Evolutionary conservation across 2,888 invertebrate genomes (phyloP).

Genomic region (Zonitis immaculata): DNA sequence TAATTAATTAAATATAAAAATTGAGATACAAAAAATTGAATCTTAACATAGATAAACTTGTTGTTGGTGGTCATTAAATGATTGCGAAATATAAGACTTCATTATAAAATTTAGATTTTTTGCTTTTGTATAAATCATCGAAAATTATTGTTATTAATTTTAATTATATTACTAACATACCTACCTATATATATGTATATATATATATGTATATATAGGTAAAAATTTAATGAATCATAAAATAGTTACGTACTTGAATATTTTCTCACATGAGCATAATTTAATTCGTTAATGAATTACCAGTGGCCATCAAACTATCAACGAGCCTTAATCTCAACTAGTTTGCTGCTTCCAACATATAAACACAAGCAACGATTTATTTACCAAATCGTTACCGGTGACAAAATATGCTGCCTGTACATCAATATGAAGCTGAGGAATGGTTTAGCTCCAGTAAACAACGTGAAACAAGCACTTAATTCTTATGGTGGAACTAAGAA

Average conservation of each 20-base stretch:
- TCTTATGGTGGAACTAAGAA: too few species aligned
- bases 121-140: not conserved
- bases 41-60: not conserved
- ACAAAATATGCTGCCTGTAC: too few species aligned
- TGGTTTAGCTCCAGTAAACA: too few species aligned
- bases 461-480: too few species aligned
- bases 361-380: too few species aligned
- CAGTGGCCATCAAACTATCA: too few species aligned
- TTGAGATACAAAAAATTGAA: too few species aligned
- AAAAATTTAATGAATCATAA: not conserved
- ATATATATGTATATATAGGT: not conserved
- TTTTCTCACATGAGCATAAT: not conserved
- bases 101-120: constrained; percentile 21
- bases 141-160: not conserved
- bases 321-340: too few species aligned
- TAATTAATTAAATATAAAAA: too few species aligned
- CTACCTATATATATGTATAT: not conserved
- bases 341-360: too few species aligned
- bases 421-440: too few species aligned
- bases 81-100: constrained; percentile 14
- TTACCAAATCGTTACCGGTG: too few species aligned
- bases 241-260: not conserved
- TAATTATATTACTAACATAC: not conserved
- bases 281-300: not conserved
- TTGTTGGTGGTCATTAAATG: not conserved